These are phyloP conservation scores for Calameuta pallipes DNA, from an alignment of 2,888 invertebrate species.

Conservation along the genomic window DNA sequence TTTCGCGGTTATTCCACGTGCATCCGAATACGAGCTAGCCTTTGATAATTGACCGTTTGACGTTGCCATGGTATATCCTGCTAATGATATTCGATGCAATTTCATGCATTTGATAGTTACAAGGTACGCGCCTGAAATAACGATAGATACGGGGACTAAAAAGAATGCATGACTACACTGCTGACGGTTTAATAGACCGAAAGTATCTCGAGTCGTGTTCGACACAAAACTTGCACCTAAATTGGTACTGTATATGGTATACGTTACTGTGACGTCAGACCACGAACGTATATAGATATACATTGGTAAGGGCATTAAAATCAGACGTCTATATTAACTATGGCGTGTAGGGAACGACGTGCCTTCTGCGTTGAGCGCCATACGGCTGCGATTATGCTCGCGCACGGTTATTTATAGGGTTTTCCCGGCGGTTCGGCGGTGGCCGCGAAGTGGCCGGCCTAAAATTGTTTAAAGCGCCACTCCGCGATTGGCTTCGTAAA, in stretches of 20 bases:
- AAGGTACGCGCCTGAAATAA: background rate
- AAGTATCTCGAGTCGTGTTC: background rate
- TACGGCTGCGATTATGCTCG: slow-evolving; percentile 4
- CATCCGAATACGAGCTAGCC: background rate
- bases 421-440: slow-evolving; percentile 23
- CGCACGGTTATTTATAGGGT: slow-evolving; percentile 42
- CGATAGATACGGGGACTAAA: background rate
- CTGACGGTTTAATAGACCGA: background rate
- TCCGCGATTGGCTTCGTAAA: slow-evolving; percentile 47
- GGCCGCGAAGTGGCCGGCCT: slow-evolving; percentile 24
- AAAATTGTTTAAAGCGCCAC: slow-evolving; percentile 34
- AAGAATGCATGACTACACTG: background rate
- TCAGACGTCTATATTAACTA: background rate
- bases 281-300: background rate
- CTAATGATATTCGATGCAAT: background rate
- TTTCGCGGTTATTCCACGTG: background rate
- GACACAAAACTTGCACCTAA: background rate
- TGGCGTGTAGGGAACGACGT: background rate
- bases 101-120: background rate
- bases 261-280: background rate
- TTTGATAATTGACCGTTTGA: background rate
- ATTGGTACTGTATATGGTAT: background rate
- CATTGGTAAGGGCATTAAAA: background rate
- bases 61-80: background rate
- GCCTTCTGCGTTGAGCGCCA: background rate